A percentile compares a stretch with the other conserved stretches of the same genome.
Evolutionary conservation across 2,113 vertebrate genomes (phyloP).

Genomic region (Xyliphius kryptos): DNA sequence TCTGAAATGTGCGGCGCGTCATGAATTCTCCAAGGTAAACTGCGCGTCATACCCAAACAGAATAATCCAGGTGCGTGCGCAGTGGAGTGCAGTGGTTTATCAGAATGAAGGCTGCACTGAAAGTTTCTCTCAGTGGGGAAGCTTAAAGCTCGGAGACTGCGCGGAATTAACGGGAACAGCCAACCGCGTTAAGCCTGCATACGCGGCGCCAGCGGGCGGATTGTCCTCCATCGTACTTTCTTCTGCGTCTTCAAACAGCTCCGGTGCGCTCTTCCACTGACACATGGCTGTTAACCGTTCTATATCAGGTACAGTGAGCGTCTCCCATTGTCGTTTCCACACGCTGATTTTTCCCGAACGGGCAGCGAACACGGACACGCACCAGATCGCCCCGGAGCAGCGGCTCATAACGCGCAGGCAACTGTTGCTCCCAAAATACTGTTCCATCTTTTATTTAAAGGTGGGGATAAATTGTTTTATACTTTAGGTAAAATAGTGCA

Average conservation of each 20-base stretch:
- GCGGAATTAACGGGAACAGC: slow-evolving; percentile 37
- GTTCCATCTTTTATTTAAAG: background rate
- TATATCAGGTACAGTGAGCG: slow-evolving; percentile 31
- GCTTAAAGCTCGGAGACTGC: slow-evolving; percentile 27
- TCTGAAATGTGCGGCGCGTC: no score
- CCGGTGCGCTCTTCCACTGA: background rate
- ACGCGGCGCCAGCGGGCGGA: slow-evolving; percentile 27
- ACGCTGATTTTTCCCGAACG: background rate
- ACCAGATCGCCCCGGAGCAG: background rate
- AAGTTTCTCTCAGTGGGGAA: slow-evolving; percentile 18
- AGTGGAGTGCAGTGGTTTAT: no score
- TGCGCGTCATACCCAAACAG: no score
- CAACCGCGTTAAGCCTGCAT: slow-evolving; percentile 32
- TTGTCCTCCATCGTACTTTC: slow-evolving; percentile 35
- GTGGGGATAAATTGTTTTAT: no score
- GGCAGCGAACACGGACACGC: background rate
- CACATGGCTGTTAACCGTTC: slow-evolving; percentile 35
- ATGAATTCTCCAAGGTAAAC: no score
- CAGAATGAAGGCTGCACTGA: background rate
- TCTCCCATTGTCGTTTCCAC: background rate
- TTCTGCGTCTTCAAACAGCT: slow-evolving; percentile 1
- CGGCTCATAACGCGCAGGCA: slow-evolving; percentile 3
- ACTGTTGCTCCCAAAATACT: slow-evolving; percentile 8
- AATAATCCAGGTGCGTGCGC: no score
- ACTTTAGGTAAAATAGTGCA: no score